Evolutionary conservation across 2,797 vertebrate genomes (phyloP), one percentile per base, ranked within the genome.

Genomic region (Enteromius anoplus): DNA sequence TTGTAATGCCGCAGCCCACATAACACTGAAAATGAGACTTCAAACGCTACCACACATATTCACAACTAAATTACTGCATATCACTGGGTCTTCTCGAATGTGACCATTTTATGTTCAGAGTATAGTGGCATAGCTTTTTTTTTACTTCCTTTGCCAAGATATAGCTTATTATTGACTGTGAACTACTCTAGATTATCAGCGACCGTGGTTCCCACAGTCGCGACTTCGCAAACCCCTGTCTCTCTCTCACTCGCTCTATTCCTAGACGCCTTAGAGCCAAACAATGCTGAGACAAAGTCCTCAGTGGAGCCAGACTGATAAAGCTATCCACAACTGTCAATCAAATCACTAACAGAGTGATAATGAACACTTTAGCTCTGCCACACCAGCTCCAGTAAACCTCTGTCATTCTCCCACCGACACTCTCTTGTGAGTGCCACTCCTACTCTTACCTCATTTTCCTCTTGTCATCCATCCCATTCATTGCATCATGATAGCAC

Each of bases 221-320:
- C 88, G 3, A 77, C 66, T 83, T 83, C 49, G 21, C 53, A 78
- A 71, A 32, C 37, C 32, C 6, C 21, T 66, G 53, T 64, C 84
- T 51, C 73, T 80, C 60, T 71, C 65, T 68, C 53, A 32, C 78
- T 79, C 21, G 1, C 84, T 75, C 81, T 81, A 49, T 85, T 71
- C 81, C 82, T 88, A 92, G 91, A 93, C 87, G 85, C 89, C 88
- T 83, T 79, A 83, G 86, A 85, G 88, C 91, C 86, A 85, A 88
- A 93, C 92, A 92, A 83, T 45, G 71, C 76, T 65, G 73, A 91
- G 89, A 89, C 89, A 91, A 91, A 92, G 81, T 85, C 0, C 0
- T 82, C n/a, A 11, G 86, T 81, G 87, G 89, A 90, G 91, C 90
- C 92, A 91, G 90, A 87, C 89, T 87, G 92, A 93, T 91, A 92